These are phyloP conservation scores for Dolomedes plantarius DNA, from an alignment of 2,888 invertebrate genomes.

Conservation along the genomic window DNA sequence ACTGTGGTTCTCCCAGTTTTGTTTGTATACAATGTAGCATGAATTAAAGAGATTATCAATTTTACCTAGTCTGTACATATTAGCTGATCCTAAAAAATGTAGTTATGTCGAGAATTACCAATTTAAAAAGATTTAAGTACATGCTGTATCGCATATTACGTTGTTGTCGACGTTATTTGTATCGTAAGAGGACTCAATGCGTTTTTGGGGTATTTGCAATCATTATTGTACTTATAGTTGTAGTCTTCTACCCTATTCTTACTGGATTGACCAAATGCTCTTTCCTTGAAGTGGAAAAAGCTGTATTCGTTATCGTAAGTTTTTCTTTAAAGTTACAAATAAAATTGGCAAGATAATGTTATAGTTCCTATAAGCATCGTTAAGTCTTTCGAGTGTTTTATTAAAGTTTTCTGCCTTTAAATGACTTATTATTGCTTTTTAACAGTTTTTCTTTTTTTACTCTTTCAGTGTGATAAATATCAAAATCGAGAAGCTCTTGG, in stretches of 20 bases:
- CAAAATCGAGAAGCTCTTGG: constrained; percentile 80
- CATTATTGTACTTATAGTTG: neutral
- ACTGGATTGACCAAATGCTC: constrained; percentile 38
- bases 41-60: neutral
- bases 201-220: constrained; percentile 8
- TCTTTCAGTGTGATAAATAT: constrained; percentile 81
- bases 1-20: neutral
- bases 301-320: constrained; percentile 57
- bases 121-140: neutral
- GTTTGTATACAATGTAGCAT: constrained; percentile 45
- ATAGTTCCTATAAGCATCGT: too few relatives aligned
- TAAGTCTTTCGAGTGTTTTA: too few relatives aligned
- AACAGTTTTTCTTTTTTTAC: neutral
- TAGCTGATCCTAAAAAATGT: neutral
- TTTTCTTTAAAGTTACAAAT: too few relatives aligned
- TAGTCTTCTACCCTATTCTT: constrained; percentile 23
- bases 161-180: constrained; percentile 1
- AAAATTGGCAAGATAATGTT: too few relatives aligned
- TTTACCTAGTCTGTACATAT: neutral
- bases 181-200: constrained; percentile 30
- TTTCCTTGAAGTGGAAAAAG: constrained; percentile 63
- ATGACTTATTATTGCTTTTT: too few relatives aligned
- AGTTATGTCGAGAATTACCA: neutral
- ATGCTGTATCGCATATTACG: neutral
- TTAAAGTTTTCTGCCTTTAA: too few relatives aligned